Evolutionary conservation across 2,888 invertebrate genomes (phyloP), one percentile per base, ranked within the genome.

Genomic region (Dinocampus coccinellae): DNA sequence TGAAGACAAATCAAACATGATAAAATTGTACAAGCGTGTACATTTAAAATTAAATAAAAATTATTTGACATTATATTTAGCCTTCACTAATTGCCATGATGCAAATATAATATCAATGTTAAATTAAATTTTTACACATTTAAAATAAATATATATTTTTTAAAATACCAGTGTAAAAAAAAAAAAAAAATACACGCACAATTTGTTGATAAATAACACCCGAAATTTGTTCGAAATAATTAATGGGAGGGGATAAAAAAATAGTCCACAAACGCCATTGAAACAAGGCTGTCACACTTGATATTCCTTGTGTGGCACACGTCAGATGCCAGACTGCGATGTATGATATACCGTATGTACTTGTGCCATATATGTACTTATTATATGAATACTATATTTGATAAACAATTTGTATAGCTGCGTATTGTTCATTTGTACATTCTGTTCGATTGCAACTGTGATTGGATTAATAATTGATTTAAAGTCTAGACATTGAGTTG

Each of bases 401-500:
- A n/a, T 13, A 24, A 55, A 26, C 4, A 2, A 13, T 55, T 55
- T 13, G 22, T 22, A 9, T 4, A 1, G n/a, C 11, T 22, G 22
- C 2, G 9, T 3, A n/a, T 55, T 7, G 9, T 39, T 47, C 47
- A 47, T 47, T 47, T 16, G 47, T n/a, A 7, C 47, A 47, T 47
- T 47, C 47, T 47, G 16, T 47, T 16, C 47, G 47, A 47, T 47
- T 16, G 47, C 47, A 16, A 47, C 47, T 47, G 47, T 20, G 47
- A 47, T 47, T 47, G 47, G 47, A 47, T 47, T 47, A 47, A 47
- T 47, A 20, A 47, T 47, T 47, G 47, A 47, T 47, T 47, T n/a
- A 47, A n/a, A 47, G 47, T 47, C 47, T 47, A 47, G 47, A 47
- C 47, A 47, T 47, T 47, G 16, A 6, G 9, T 47, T 47, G 47